Base-by-base conservation (phyloP, 2,888 invertebrate species). In the Torymus auratus region DNA sequence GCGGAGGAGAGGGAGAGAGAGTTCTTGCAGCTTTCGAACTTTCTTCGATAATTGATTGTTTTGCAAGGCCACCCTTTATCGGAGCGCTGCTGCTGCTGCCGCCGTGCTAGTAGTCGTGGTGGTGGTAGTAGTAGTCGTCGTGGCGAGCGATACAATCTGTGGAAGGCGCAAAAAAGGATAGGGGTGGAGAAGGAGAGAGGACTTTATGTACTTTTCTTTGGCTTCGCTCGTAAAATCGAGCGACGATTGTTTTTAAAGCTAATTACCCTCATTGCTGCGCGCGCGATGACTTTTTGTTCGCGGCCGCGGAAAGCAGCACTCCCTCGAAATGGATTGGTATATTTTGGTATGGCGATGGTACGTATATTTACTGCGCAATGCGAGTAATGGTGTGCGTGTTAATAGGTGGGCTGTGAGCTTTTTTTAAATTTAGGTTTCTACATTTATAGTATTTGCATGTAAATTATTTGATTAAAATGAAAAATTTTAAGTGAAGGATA, bases 21-120 rank as follows among this genome's bases (percentile, higher is more conserved):
- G 50, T 76, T 71, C 72, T 71, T 67, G 84, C 82, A 85, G 84
- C 83, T 87, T 85, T 84, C 84, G 82, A 86, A 88, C 85, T 86
- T 88, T 87, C 81, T 84, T 85, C 86, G 87, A 87, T 88, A 89
- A 89, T 89, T 89, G 89, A 89, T 89, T 89, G 87, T 89, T 88
- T 89, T 86, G 86, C 86, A 85, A 86, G 86, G 84, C 82, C 74
- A 74, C 74, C 69, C 68, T 83, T 76, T 84, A 83, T 71, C 65
- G 58, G 52, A 23, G 53, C 55, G 53, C 13, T n/a, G 20, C 14
- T 28, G 5, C 28, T 41, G 41, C 41, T 5, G 41, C 41, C 41
- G 7, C 7, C 7, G 7, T 41, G 41, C 7, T 7, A 41, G 3
- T 28, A 4, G 41, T 41, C 0, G 41, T 41, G 7, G 41, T 41